Conservation (phyloP, 2,797 vertebrate species). For the Nyctibius grandis region DNA sequence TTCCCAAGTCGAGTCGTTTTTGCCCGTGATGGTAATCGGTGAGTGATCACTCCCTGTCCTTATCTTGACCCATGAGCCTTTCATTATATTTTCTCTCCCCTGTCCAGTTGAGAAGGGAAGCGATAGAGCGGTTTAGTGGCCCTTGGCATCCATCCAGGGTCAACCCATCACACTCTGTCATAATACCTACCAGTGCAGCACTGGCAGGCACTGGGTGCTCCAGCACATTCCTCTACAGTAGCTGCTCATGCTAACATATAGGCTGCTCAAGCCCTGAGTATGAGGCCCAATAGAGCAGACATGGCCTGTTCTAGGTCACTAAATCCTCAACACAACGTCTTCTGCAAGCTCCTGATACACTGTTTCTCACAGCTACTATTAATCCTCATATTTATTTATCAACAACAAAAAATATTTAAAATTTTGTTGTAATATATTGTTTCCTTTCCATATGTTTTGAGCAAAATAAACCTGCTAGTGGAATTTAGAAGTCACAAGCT, state of each 20-base stretch:
- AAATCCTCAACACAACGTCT: background rate
- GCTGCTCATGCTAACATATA: background rate
- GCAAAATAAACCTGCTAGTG: background rate
- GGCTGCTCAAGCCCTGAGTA: rapidly evolving
- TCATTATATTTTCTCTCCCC: too few species aligned
- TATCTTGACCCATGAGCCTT: too few species aligned
- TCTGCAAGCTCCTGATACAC: too few species aligned
- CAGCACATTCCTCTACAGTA: background rate
- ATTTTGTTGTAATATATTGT: background rate
- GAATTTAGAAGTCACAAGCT: background rate
- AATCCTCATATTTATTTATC: background rate
- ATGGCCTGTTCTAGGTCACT: background rate
- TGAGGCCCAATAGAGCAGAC: too few species aligned
- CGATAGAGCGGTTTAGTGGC: too few species aligned
- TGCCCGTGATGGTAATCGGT: too few species aligned
- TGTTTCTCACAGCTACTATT: background rate
- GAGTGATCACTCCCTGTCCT: too few species aligned
- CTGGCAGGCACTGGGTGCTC: rapidly evolving
- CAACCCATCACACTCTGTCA: too few species aligned
- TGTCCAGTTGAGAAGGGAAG: too few species aligned
- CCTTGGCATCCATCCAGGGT: too few species aligned
- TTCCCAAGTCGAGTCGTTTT: too few species aligned
- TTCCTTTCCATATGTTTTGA: background rate
- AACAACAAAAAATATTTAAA: background rate
- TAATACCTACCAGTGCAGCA: background rate